Base-by-base conservation (phyloP, 2,888 invertebrate species). In the Xanthorhoe spadicearia region DNA sequence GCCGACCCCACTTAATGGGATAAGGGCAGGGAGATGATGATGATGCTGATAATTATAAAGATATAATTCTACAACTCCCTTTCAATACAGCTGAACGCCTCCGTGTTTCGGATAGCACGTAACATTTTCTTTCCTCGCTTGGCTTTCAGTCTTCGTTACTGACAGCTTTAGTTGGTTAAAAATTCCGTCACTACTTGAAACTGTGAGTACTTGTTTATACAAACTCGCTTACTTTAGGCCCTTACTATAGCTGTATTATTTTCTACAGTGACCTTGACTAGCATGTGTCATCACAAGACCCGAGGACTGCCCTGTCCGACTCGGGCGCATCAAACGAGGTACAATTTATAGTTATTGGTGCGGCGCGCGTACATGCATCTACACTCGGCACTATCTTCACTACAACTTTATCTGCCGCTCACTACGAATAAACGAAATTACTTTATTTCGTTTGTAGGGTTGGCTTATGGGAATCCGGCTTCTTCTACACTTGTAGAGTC, bases 291-390 rank as follows among this genome's bases (percentile, higher is more conserved):
- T 35, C 35, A 13, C 23, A 62, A 51, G 19, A 59, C 43, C 43
- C 19, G 46, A 17, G 48, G 23, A 62, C 55, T 63, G 71, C 61
- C 66, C 67, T 73, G 79, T 80, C 77, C 53, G 43, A 59, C 23
- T 58, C 81, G 87, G 90, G 90, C 86, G 87, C 88, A 87, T 90
- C 91, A 90, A 90, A 90, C 90, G 90, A 85, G 86, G 84, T 83
- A 78, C 87, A 89, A 93, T 93, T 93, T 93, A 93, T 93, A 90
- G 93, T 93, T 93, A 93, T 93, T 91, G 92, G 89, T 74, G 77
- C 84, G 85, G 84, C 86, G 83, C 87, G 86, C 90, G 88, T 88
- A 93, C 92, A 93, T 81, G 92, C 92, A 93, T 93, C 92, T 90
- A 84, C 92, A 92, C 93, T 93, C 85, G 89, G 89, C 87, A 84